These are phyloP conservation scores for Colius striatus DNA, from an alignment of 2,113 vertebrate genomes.

Conservation along the genomic window DNA sequence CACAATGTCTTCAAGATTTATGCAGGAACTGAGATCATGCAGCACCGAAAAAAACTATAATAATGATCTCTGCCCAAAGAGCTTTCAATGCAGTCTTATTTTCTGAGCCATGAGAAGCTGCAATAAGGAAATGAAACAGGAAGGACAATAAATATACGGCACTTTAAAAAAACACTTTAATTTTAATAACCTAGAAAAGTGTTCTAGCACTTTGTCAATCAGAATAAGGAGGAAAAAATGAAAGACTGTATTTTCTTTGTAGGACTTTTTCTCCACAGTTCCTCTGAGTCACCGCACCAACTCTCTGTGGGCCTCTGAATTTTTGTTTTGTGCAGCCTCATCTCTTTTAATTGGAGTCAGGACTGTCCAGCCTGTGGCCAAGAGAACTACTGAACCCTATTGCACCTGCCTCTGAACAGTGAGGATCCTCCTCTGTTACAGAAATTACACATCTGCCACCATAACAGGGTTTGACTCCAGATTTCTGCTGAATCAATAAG, in stretches of 20 bases:
- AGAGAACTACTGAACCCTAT: neutral
- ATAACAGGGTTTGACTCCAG: neutral
- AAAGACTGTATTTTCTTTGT: neutral
- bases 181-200: conserved; percentile 34
- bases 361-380: neutral
- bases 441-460: neutral
- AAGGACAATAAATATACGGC: conserved; percentile 27
- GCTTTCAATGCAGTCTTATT: conserved; percentile 32
- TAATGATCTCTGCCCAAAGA: conserved; percentile 12
- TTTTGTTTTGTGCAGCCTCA: neutral
- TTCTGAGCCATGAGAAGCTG: conserved; percentile 9
- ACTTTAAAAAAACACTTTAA: conserved; percentile 13
- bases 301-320: neutral
- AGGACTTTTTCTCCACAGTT: neutral
- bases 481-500: neutral
- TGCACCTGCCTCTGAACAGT: neutral
- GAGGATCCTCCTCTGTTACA: neutral
- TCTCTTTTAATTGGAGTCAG: neutral
- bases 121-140: conserved; percentile 45
- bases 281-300: neutral
- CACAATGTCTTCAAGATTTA: conserved; percentile 21
- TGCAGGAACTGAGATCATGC: conserved; percentile 47
- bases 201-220: neutral
- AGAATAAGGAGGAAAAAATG: neutral
- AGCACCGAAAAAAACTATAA: conserved; percentile 23